phyloP scores from a whole-genome alignment of 2,113 vertebrate genomes.

The Coptodon rendalli region DNA sequence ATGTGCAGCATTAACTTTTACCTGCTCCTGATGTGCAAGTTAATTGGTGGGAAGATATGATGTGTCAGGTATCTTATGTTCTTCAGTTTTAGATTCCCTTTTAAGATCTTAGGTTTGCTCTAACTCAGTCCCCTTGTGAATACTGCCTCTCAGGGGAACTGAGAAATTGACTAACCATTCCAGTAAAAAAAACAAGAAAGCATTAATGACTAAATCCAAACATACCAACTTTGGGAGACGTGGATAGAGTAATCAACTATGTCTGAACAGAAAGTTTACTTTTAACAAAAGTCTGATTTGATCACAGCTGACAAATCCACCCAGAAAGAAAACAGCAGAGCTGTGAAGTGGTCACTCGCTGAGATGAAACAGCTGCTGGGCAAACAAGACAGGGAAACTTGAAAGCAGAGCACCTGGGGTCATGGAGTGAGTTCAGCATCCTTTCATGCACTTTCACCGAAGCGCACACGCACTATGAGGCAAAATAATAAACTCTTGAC shows the following conservation, averaged over 20 bases:
- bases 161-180: slow-evolving; percentile 2
- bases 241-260: slow-evolving; percentile 34
- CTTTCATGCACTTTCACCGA: slow-evolving; percentile 17
- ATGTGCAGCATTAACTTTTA: neutral
- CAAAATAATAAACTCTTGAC: neutral
- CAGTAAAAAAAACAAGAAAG: slow-evolving; percentile 30
- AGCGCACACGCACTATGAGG: fast-evolving
- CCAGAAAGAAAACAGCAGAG: slow-evolving; percentile 56
- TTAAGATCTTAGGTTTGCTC: slow-evolving; percentile 33
- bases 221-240: slow-evolving; percentile 21
- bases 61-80: neutral
- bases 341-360: slow-evolving; percentile 53
- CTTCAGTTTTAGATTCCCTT: neutral
- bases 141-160: slow-evolving; percentile 5
- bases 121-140: slow-evolving; percentile 41
- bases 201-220: slow-evolving; percentile 29
- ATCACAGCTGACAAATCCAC: slow-evolving; percentile 52
- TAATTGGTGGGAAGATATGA: neutral
- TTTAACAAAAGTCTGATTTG: slow-evolving; percentile 50
- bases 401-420: slow-evolving; percentile 53
- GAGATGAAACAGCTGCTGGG: slow-evolving; percentile 44
- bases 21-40: neutral
- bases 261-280: slow-evolving; percentile 46
- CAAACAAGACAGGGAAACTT: slow-evolving; percentile 55
- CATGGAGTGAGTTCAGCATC: slow-evolving; percentile 8